phyloP scores from a whole-genome alignment of 2,888 invertebrate species.

The Caenorhabditis virilis region DNA sequence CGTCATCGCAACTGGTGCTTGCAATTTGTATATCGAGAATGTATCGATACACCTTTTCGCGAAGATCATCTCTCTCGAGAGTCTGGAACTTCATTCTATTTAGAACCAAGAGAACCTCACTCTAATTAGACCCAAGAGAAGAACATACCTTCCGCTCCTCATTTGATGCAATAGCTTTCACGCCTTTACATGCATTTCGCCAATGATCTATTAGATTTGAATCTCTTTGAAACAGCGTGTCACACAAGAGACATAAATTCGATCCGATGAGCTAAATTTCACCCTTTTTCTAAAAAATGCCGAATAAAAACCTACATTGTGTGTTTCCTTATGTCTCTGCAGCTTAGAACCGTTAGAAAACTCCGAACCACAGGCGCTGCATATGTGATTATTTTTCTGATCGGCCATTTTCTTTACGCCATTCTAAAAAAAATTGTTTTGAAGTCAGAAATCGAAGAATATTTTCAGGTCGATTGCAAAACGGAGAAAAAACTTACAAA shows the following conservation, averaged over 20 bases:
- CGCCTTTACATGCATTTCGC: conserved; percentile 10
- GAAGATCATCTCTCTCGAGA: not conserved
- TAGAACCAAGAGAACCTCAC: too few relatives aligned
- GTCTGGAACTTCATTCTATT: conserved; percentile 8
- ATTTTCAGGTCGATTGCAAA: too few relatives aligned
- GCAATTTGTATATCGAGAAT: conserved; percentile 6
- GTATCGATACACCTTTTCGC: not conserved
- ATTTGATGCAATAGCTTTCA: conserved; percentile 5
- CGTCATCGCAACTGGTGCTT: conserved; percentile 4
- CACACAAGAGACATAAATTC: conserved; percentile 13
- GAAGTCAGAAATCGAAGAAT: too few relatives aligned
- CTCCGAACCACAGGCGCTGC: too few relatives aligned
- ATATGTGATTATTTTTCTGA: too few relatives aligned
- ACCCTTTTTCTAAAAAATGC: not conserved
- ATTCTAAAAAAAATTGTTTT: too few relatives aligned
- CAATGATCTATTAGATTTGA: conserved; percentile 7
- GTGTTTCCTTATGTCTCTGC: conserved; percentile 15
- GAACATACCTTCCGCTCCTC: conserved; percentile 14
- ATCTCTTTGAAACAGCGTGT: conserved; percentile 6
- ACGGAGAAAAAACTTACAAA: too few relatives aligned
- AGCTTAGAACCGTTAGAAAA: too few relatives aligned
- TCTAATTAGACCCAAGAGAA: not conserved
- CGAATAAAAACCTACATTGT: conserved; percentile 8
- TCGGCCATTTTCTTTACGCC: too few relatives aligned
- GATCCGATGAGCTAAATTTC: conserved; percentile 17